These are phyloP conservation scores for Pseudomyrmex flavicornis DNA, from an alignment of 1,140 invertebrate species.

Conservation along the genomic window DNA sequence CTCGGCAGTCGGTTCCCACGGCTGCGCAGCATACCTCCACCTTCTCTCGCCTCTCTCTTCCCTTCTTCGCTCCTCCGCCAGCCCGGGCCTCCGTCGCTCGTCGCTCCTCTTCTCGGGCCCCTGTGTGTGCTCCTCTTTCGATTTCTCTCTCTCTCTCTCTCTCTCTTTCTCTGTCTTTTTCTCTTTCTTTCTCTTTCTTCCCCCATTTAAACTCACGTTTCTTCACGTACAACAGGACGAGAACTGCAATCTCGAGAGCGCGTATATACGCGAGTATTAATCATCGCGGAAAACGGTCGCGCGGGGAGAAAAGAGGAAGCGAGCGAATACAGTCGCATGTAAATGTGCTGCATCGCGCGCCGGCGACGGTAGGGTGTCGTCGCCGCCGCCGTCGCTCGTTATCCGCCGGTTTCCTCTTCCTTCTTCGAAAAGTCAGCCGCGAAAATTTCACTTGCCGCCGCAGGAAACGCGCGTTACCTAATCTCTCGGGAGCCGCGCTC, in stretches of 20 bases:
- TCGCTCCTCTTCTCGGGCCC: slow-evolving; percentile 48
- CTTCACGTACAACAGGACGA: slow-evolving; percentile 62
- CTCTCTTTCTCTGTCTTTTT: slow-evolving; percentile 39
- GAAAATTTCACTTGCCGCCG: slow-evolving; percentile 63
- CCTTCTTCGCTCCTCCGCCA: slow-evolving; percentile 50
- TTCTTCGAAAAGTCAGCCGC: slow-evolving; percentile 61
- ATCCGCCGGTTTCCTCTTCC: slow-evolving; percentile 66
- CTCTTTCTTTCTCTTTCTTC: slow-evolving; percentile 51
- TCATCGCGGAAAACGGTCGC: slow-evolving; percentile 72
- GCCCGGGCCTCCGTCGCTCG: slow-evolving; percentile 7
- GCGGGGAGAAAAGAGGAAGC: slow-evolving; percentile 24
- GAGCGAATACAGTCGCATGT: slow-evolving; percentile 22
- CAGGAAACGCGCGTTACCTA: slow-evolving; percentile 65
- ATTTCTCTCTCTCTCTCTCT: slow-evolving; percentile 22
- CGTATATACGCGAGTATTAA: slow-evolving; percentile 69
- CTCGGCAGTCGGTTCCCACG: slow-evolving; percentile 78
- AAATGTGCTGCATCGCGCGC: slow-evolving; percentile 23
- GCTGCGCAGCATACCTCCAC: slow-evolving; percentile 78
- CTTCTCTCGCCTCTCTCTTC: slow-evolving; percentile 70
- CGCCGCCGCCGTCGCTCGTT: slow-evolving; percentile 55
- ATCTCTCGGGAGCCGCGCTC: slow-evolving; percentile 17
- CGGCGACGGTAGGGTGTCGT: slow-evolving; percentile 1
- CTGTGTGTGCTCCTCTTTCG: slow-evolving; percentile 62
- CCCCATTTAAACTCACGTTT: slow-evolving; percentile 46
- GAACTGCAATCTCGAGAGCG: slow-evolving; percentile 55